These are phyloP conservation scores for Eulithis prunata DNA, from an alignment of 2,888 invertebrate species.

Conservation along the genomic window DNA sequence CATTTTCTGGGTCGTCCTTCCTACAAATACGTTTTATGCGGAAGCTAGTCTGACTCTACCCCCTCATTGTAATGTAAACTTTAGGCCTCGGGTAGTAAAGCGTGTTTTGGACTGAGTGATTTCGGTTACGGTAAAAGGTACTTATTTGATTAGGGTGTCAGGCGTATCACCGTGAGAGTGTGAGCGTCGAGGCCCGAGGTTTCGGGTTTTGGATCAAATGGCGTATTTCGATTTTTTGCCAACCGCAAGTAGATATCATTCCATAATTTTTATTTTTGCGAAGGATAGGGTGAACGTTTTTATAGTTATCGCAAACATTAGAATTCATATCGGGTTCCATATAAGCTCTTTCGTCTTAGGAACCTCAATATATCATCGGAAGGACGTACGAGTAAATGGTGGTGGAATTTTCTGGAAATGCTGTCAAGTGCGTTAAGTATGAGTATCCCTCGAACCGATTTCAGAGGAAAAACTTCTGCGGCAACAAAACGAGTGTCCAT, in stretches of 20 bases:
- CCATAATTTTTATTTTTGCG: conserved; percentile 29
- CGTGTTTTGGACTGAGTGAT: conserved; percentile 42
- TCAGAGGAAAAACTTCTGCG: background rate
- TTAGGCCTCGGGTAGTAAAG: conserved; percentile 50
- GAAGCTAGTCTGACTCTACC: conserved; percentile 73
- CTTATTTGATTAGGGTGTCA: conserved; percentile 85
- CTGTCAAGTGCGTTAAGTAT: conserved; percentile 2
- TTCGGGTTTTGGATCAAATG: conserved; percentile 82
- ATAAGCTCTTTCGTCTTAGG: conserved; percentile 69
- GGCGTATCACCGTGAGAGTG: conserved; percentile 82
- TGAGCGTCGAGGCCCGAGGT: conserved; percentile 76
- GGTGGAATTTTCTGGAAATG: conserved; percentile 1
- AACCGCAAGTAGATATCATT: conserved; percentile 24
- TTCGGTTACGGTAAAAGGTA: conserved; percentile 78
- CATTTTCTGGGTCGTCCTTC: conserved; percentile 85
- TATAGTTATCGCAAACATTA: conserved; percentile 53
- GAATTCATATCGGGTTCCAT: conserved; percentile 73
- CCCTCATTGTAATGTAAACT: conserved; percentile 52
- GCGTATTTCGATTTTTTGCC: conserved; percentile 79
- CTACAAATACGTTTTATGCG: conserved; percentile 84
- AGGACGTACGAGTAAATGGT: conserved; percentile 32
- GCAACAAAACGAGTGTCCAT: background rate
- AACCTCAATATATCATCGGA: conserved; percentile 74
- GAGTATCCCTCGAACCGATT: background rate
- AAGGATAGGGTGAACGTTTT: conserved; percentile 22